A percentile compares a stretch with the other conserved stretches of the same genome.
These are phyloP conservation scores for Ahaetulla prasina DNA, from an alignment of 2,113 vertebrate genomes.

Conservation along the genomic window DNA sequence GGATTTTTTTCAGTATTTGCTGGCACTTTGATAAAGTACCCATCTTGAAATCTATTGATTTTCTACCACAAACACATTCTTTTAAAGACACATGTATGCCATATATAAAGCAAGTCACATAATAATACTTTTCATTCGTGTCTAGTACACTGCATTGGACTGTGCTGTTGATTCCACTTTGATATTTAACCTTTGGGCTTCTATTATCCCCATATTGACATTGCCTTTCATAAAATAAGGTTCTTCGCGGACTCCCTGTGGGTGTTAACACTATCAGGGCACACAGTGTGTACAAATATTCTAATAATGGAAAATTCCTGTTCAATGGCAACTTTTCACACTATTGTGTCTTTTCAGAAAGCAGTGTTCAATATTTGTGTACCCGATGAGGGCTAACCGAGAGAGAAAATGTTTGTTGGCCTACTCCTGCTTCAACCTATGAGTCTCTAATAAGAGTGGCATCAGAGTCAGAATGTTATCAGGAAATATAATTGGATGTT, in stretches of 20 bases:
- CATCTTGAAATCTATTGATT: background rate
- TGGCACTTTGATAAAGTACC: background rate
- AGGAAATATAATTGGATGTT: background rate
- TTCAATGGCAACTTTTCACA: background rate
- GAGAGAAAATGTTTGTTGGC: background rate
- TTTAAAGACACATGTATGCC: background rate
- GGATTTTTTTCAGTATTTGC: background rate
- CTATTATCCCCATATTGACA: background rate
- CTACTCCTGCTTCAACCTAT: background rate
- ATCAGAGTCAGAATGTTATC: background rate
- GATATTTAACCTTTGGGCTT: background rate
- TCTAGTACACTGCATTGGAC: background rate
- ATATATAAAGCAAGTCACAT: background rate
- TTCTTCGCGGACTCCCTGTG: background rate
- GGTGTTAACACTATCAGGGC: background rate
- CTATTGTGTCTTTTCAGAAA: background rate
- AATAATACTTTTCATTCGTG: background rate
- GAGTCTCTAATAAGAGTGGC: background rate
- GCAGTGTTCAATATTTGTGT: background rate
- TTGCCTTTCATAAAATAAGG: background rate
- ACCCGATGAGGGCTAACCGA: background rate
- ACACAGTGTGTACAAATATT: background rate
- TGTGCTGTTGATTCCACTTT: background rate
- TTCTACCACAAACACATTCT: background rate
- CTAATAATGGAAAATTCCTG: background rate